phyloP scores from a whole-genome alignment of 1,140 invertebrate genomes.

The Drosophila kikkawai region DNA sequence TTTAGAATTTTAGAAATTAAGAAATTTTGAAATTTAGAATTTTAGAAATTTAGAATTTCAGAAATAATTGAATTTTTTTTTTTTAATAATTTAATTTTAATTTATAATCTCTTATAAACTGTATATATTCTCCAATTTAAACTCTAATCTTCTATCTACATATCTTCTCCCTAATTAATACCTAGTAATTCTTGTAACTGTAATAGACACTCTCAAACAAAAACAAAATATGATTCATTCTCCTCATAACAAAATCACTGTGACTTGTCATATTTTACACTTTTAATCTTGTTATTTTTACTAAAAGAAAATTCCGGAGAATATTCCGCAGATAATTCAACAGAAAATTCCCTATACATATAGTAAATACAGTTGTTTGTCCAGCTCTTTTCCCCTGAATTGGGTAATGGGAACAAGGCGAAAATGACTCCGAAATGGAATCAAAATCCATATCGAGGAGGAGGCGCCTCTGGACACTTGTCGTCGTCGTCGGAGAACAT shows the following conservation, averaged over 20 bases:
- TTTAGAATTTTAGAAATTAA: too few species aligned
- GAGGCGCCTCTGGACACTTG: conserved; percentile 52
- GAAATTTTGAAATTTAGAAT: too few species aligned
- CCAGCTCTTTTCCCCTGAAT: conserved; percentile 26
- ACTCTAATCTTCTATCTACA: too few species aligned
- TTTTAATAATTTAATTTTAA: too few species aligned
- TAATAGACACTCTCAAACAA: background rate
- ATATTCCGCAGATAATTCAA: conserved; percentile 1
- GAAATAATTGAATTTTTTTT: too few species aligned
- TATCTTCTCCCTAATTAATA: background rate
- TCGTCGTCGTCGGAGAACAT: conserved; percentile 18
- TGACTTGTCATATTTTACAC: conserved; percentile 1
- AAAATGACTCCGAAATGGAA: conserved; percentile 4
- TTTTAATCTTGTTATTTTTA: background rate
- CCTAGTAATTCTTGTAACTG: background rate
- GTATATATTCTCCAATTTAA: too few species aligned
- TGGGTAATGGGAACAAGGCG: conserved; percentile 65
- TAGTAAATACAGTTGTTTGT: background rate
- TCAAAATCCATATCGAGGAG: conserved; percentile 10
- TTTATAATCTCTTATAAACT: too few species aligned
- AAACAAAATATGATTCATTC: background rate
- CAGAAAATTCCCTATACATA: background rate
- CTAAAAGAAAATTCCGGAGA: conserved; percentile 7
- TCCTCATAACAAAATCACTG: conserved; percentile 13
- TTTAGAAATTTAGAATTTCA: too few species aligned